phyloP scores from a whole-genome alignment of 2,113 vertebrate species.

The Hyperoodon ampullatus region DNA sequence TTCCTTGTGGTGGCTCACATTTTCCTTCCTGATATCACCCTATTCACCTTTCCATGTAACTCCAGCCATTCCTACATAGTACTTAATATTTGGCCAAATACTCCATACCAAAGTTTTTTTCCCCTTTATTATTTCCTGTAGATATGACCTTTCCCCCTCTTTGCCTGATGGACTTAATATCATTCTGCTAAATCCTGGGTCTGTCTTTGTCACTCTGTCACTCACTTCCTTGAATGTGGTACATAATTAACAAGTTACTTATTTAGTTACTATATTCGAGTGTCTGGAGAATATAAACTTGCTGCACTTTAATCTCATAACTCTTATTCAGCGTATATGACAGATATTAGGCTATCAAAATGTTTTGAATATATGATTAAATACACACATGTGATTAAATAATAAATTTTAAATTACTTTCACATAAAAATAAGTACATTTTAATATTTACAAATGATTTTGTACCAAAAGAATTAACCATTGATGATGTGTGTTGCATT shows the following conservation, averaged over 20 bases:
- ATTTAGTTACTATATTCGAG: neutral
- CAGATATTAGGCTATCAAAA: neutral
- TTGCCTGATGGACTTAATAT: neutral
- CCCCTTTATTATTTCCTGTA: neutral
- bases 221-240: neutral
- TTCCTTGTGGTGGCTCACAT: neutral
- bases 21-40: neutral
- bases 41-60: neutral
- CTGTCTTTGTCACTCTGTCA: neutral
- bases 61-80: fast-evolving
- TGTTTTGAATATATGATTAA: neutral
- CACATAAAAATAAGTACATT: neutral
- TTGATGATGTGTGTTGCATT: neutral
- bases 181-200: neutral
- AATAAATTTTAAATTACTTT: neutral
- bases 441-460: neutral
- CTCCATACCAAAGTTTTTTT: neutral
- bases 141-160: neutral
- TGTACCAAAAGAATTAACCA: neutral
- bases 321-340: neutral
- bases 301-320: neutral
- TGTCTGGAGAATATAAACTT: neutral
- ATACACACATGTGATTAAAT: neutral
- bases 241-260: neutral
- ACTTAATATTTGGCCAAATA: neutral